These are phyloP conservation scores for Andinoacara biseriatus DNA, from an alignment of 2,113 vertebrate genomes.

Conservation along the genomic window DNA sequence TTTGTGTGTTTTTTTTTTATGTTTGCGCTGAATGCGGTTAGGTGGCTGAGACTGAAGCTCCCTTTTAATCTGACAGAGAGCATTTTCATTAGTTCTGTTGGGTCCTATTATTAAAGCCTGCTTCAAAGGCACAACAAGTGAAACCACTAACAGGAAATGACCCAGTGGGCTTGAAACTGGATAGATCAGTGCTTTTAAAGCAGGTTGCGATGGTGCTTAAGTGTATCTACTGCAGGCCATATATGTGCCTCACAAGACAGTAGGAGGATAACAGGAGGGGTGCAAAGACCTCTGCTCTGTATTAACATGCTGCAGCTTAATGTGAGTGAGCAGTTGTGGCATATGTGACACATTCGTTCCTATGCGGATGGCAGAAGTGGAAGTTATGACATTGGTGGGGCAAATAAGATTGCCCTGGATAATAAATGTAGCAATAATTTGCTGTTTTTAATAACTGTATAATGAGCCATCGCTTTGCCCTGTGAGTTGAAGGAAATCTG, in stretches of 20 bases:
- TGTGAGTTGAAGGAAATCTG: constrained; percentile 71
- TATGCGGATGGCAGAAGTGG: constrained; percentile 67
- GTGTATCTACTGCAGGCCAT: constrained; percentile 27
- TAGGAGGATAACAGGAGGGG: constrained; percentile 4
- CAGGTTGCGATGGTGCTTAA: constrained; percentile 46
- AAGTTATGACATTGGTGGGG: constrained; percentile 73
- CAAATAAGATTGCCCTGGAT: constrained; percentile 65
- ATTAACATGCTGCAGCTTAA: constrained; percentile 15
- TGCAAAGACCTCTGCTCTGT: constrained; percentile 18
- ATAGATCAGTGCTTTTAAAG: constrained; percentile 53
- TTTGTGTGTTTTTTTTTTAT: constrained; percentile 49
- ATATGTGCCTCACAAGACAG: constrained; percentile 26
- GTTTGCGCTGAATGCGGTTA: constrained; percentile 74
- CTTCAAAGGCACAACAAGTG: constrained; percentile 81
- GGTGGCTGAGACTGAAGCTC: constrained; percentile 74
- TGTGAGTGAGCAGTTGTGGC: constrained; percentile 32
- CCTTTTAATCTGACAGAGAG: constrained; percentile 82
- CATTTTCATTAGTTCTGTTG: constrained; percentile 83
- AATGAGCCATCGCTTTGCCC: constrained; percentile 62
- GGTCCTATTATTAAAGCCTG: constrained; percentile 80
- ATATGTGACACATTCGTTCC: constrained; percentile 73
- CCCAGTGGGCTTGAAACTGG: constrained; percentile 59
- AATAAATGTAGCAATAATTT: constrained; percentile 77
- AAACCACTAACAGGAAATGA: constrained; percentile 82
- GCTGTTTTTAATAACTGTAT: constrained; percentile 77